Base-by-base conservation (phyloP, 1,140 invertebrate species). In the Nasonia giraulti region DNA sequence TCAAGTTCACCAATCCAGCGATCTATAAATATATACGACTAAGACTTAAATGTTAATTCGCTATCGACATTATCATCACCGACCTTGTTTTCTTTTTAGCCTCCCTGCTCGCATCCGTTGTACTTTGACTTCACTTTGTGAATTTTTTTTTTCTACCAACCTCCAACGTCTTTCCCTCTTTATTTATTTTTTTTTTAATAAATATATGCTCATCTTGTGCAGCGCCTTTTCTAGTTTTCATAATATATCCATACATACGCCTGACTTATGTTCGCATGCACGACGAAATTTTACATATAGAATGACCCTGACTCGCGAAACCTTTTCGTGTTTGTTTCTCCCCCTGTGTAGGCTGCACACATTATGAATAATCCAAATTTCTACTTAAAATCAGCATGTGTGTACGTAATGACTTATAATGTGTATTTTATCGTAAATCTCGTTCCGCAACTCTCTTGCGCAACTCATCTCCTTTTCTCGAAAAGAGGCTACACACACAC, bases 301-400 rank as follows among this genome's bases (percentile, higher is more conserved):
- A 87, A 86, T 85, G 86, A 88, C 89, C 86, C 89, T 89, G 86
- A 88, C 88, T 86, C 85, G 68, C 80, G 84, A 88, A 86, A 86
- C 17, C 17, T 74, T n/a, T 73, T 55, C 44, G 5, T 47, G 2
- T 62, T 50, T 27, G 1, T 68, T 17, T 78, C 17, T 31, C 75
- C 5, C 75, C 44, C 27, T 76, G 55, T 75, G 76, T 27, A 27
- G 27, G 27, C 27, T 27, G 27, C 84, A 84, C 50, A n/a, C 66
- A 23, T 84, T 76, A 82, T 47, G 33, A 73, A 37, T 69, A 71
- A 71, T 85, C 62, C 71, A 76, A 82, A 55, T 47, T 84, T 85
- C 47, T 50, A 31, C 62, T 47, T 83, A 77, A 83, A 77, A 68
- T 66, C 50, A 78, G 55, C 55, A 7, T 20, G 1, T 62, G 55